These are phyloP conservation scores for Liodrosophila aerea DNA, from an alignment of 2,888 invertebrate genomes.

Conservation along the genomic window DNA sequence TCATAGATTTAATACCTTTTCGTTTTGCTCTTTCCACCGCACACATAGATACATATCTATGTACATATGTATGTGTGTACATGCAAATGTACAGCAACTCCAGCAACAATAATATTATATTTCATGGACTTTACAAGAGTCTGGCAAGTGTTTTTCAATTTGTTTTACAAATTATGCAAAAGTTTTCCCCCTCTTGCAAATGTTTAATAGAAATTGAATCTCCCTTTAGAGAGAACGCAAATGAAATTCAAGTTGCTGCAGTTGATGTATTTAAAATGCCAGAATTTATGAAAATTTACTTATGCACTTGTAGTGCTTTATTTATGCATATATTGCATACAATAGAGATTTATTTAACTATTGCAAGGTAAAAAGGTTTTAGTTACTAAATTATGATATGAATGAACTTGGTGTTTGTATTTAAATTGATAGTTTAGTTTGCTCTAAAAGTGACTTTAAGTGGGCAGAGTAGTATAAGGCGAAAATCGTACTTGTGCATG, in stretches of 20 bases:
- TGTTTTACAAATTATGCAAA: conserved; percentile 47
- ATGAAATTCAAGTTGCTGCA: not conserved
- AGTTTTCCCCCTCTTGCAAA: not conserved
- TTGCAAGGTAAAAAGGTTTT: too few species aligned
- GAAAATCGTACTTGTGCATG: too few species aligned
- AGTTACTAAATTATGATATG: too few species aligned
- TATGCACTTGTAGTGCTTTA: not conserved
- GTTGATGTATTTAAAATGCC: conserved; percentile 10
- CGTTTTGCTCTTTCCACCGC: not conserved
- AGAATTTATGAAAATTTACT: not conserved
- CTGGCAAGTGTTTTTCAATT: conserved; percentile 42
- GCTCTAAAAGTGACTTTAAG: too few species aligned
- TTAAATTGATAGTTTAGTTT: too few species aligned
- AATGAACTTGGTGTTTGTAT: too few species aligned
- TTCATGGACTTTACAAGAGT: conserved; percentile 12
- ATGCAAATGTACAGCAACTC: conserved; percentile 30
- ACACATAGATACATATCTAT: too few species aligned
- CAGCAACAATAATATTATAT: conserved; percentile 2
- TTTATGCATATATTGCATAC: too few species aligned
- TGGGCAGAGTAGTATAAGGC: too few species aligned
- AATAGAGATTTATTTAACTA: too few species aligned
- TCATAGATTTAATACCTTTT: not conserved
- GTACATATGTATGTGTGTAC: too few species aligned
- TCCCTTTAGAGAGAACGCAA: not conserved
- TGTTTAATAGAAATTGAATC: conserved; percentile 3